phyloP scores from a whole-genome alignment of 2,797 vertebrate genomes.

The Sciurus vulgaris region DNA sequence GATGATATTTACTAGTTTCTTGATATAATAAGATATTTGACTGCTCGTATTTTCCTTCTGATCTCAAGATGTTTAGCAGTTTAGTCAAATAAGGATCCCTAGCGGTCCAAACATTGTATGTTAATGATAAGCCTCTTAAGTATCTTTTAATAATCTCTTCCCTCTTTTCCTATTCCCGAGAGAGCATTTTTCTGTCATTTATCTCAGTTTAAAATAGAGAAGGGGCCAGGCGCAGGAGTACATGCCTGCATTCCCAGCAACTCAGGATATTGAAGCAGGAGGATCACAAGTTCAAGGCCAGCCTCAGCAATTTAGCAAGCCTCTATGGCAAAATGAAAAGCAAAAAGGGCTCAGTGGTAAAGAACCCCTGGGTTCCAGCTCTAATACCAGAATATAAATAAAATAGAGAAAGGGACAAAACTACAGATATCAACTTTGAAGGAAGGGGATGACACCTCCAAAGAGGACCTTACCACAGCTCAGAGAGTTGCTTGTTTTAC shows the following conservation, averaged over 20 bases:
- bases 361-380: too few species aligned
- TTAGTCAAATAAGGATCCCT: background rate
- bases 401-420: background rate
- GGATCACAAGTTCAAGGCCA: too few species aligned
- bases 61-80: background rate
- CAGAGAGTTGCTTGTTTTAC: background rate
- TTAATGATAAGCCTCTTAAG: background rate
- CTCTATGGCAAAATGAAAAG: too few species aligned
- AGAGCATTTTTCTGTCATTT: background rate
- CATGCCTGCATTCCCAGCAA: too few species aligned
- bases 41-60: constrained; percentile 1
- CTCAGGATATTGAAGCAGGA: too few species aligned
- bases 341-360: too few species aligned
- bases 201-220: constrained; percentile 46
- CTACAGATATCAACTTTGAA: background rate
- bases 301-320: too few species aligned
- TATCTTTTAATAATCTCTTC: background rate
- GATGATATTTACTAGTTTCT: background rate
- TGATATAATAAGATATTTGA: background rate
- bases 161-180: background rate
- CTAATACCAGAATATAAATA: background rate
- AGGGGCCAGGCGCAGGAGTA: too few species aligned
- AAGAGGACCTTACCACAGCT: background rate
- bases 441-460: background rate
- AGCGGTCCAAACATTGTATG: background rate